Evolutionary conservation across 2,797 vertebrate genomes (phyloP).

Genomic region (Balearica regulorum): DNA sequence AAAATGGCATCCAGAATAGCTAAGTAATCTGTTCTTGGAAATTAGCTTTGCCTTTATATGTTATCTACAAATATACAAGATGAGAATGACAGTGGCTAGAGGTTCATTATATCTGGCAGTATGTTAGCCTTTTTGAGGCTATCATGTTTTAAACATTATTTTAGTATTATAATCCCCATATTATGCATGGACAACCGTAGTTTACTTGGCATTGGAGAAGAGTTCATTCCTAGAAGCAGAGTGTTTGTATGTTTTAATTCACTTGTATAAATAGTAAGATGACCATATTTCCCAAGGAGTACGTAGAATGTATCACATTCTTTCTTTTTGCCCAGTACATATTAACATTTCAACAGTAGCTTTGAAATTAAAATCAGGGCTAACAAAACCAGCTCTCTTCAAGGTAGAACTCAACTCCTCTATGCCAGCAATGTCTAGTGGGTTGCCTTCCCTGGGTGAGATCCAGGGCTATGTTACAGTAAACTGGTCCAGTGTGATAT

Average conservation of each 20-base stretch:
- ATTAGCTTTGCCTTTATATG: neutral
- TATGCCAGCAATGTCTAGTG: conserved; percentile 53
- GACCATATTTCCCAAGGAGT: conserved; percentile 32
- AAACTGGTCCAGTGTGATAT: conserved; percentile 79
- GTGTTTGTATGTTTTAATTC: conserved; percentile 4
- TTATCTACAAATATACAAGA: conserved; percentile 55
- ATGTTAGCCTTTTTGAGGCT: conserved; percentile 30
- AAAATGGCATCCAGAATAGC: conserved; percentile 49
- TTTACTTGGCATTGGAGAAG: conserved; percentile 60
- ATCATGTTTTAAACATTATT: conserved; percentile 18
- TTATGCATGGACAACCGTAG: conserved; percentile 9
- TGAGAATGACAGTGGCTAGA: conserved; percentile 37
- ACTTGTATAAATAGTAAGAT: neutral
- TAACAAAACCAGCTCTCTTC: conserved; percentile 13
- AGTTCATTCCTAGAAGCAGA: conserved; percentile 20
- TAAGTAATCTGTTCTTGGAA: conserved; percentile 49
- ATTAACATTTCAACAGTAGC: conserved; percentile 16
- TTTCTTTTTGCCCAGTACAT: conserved; percentile 2
- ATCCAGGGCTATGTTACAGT: conserved; percentile 74
- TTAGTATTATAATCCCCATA: conserved; percentile 13
- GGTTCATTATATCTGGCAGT: conserved; percentile 42
- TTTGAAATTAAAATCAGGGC: conserved; percentile 49
- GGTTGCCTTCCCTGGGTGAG: conserved; percentile 54
- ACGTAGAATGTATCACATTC: neutral
- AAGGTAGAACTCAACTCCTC: conserved; percentile 65